phyloP scores from a whole-genome alignment of 2,113 vertebrate genomes.

The Aleadryas rufinucha region DNA sequence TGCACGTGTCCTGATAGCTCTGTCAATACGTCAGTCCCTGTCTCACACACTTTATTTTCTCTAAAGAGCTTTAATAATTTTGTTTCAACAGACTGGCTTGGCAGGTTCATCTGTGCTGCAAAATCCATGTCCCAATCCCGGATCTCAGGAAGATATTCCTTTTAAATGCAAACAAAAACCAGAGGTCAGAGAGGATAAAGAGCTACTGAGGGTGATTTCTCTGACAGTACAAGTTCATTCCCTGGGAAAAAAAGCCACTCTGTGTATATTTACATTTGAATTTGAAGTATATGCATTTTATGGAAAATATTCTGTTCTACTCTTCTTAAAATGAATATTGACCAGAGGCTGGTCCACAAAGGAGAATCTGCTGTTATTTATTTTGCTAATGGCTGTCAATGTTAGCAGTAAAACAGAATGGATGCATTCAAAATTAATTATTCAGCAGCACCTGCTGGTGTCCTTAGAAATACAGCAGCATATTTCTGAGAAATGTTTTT shows the following conservation, averaged over 20 bases:
- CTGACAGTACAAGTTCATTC: neutral
- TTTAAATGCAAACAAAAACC: neutral
- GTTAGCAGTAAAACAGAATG: neutral
- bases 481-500: neutral
- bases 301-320: neutral
- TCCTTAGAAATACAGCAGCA: neutral
- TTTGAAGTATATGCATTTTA: neutral
- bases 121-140: neutral
- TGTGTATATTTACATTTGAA: neutral
- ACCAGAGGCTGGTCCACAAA: neutral
- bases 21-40: neutral
- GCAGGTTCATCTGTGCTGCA: neutral
- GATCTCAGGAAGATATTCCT: neutral
- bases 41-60: neutral
- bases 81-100: neutral
- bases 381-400: constrained; percentile 11
- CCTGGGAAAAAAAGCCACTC: neutral
- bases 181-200: neutral
- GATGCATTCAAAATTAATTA: constrained; percentile 34
- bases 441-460: constrained; percentile 27
- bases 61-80: neutral
- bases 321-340: neutral
- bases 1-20: neutral
- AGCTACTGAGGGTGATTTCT: neutral
- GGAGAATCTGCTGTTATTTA: neutral